phyloP scores from a whole-genome alignment of 1,140 invertebrate species.

The Bombus pyrosoma region DNA sequence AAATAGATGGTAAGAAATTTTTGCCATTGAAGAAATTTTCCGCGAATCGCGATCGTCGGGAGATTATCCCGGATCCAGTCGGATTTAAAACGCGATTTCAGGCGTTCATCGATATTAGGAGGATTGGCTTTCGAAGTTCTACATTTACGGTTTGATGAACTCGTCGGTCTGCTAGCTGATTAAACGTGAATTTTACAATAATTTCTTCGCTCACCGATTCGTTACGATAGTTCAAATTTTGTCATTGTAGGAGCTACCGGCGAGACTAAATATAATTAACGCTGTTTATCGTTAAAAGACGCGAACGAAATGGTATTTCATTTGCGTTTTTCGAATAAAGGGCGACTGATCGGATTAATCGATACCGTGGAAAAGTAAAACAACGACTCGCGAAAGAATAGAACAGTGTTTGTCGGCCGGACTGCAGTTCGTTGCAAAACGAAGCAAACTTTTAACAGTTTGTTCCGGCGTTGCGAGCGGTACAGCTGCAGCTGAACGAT shows the following conservation, averaged over 20 bases:
- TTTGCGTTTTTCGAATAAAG: neutral
- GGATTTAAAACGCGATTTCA: neutral
- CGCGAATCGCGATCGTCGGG: neutral
- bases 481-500: conserved; percentile 49
- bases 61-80: neutral
- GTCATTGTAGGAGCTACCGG: neutral
- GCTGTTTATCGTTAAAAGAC: neutral
- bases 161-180: neutral
- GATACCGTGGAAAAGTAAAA: neutral
- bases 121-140: neutral
- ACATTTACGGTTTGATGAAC: neutral
- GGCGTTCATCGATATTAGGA: neutral
- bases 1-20: neutral
- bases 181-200: neutral
- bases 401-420: neutral
- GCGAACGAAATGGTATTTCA: neutral
- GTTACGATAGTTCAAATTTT: neutral
- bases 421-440: conserved; percentile 14
- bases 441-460: conserved; percentile 50
- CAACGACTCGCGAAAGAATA: neutral
- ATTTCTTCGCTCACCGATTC: neutral
- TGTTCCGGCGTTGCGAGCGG: neutral
- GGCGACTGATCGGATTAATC: conserved; percentile 13
- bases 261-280: neutral
- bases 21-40: neutral